Conservation (phyloP, 2,888 invertebrate species). For the Antheraea assamensis region DNA sequence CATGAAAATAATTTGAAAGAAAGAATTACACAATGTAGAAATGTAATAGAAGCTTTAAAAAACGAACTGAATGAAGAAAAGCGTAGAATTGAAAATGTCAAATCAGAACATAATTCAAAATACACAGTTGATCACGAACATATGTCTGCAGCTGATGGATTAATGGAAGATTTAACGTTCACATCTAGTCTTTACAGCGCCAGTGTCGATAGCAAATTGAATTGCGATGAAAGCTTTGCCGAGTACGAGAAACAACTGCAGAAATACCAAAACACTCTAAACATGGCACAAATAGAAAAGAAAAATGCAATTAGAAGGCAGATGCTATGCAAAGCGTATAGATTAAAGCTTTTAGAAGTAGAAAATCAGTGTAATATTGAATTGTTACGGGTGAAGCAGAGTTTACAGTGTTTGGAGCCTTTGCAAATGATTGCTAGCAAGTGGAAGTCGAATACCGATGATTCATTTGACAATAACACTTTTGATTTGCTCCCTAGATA, state of each 20-base stretch:
- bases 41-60: slow-evolving; percentile 68
- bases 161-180: slow-evolving; percentile 32
- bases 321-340: slow-evolving; percentile 74
- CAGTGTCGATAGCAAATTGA: slow-evolving; percentile 60
- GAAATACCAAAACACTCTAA: slow-evolving; percentile 71
- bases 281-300: slow-evolving; percentile 73
- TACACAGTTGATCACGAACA: slow-evolving; percentile 30
- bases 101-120: slow-evolving; percentile 32
- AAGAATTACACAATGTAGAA: slow-evolving; percentile 67
- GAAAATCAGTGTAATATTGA: slow-evolving; percentile 78
- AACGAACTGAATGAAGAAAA: slow-evolving; percentile 67
- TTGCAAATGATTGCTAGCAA: slow-evolving; percentile 67
- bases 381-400: slow-evolving; percentile 71
- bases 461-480: slow-evolving; percentile 55
- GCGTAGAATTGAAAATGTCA: slow-evolving; percentile 54
- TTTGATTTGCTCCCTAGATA: slow-evolving; percentile 65
- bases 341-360: slow-evolving; percentile 69
- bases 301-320: slow-evolving; percentile 73
- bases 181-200: slow-evolving; percentile 46
- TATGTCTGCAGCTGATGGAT: slow-evolving; percentile 32
- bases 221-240: slow-evolving; percentile 65
- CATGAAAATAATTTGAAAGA: slow-evolving; percentile 64
- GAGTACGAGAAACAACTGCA: slow-evolving; percentile 75
- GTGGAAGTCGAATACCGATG: slow-evolving; percentile 59
- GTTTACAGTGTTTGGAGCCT: slow-evolving; percentile 72